Evolutionary conservation across 1,140 invertebrate species (phyloP), one percentile per base, ranked within the genome.

Genomic region (Drosophila novamexicana): DNA sequence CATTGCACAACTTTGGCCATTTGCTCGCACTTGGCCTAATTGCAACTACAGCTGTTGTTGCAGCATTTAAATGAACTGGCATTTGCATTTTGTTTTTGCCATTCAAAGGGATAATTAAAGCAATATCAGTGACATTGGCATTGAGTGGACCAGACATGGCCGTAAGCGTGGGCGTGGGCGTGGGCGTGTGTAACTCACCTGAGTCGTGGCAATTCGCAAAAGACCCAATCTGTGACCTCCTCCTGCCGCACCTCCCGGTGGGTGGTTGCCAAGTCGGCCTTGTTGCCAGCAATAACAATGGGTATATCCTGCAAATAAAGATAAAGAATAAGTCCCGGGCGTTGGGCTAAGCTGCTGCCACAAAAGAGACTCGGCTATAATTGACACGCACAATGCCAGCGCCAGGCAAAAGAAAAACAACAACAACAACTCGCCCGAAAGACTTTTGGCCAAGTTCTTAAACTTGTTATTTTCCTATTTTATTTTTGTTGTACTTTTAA

Each of bases 221-320:
- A 96, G 1, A 97, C 93, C 96, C 96, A 97, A 80, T 97, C 96
- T 54, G 95, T 95, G 2, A 96, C 96, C 81, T 97, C 96, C 88
- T 97, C 96, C 59, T 96, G 94, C 22, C 94, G 93, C 45, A 96
- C 95, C 92, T 96, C 95, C 53, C 95, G 92, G 74, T 95, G 94
- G 36, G 93, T 93, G 62, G 93, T 88, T 9, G 95, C 95, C 37
- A 97, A 86, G 86, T 98, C 97, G 22, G 95, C 93, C 93, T 97
- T 98, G 93, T 97, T 97, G 12, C 97, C 97, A 4, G 96, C 96
- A 56, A 98, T 94, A 16, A 97, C 96, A 79, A 97, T 97, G 6
- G 97, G 97, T 59, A 97, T 95, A 71, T 97, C 96, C 94, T 97
- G 93, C 53, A 70, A 47, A 45, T 59, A 72, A 22, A 40, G 44